Percentiles rank a stretch among this genome's conserved stretches.
These are phyloP conservation scores for Pantherophis alleghaniensis DNA, from an alignment of 2,797 vertebrate genomes.

Conservation along the genomic window DNA sequence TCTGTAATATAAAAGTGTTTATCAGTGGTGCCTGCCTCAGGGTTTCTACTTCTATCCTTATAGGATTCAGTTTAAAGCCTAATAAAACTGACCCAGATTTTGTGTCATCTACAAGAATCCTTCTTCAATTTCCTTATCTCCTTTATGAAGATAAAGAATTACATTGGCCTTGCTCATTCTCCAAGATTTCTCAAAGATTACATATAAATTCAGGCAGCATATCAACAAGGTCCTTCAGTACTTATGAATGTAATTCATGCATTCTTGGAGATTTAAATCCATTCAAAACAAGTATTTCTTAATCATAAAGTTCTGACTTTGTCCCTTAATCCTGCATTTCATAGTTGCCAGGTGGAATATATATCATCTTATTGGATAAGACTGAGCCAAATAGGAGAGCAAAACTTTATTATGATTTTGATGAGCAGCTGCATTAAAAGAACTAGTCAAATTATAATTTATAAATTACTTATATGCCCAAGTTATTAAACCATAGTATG, in stretches of 20 bases:
- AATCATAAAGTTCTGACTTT: neutral
- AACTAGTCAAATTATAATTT: neutral
- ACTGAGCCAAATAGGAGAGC: neutral
- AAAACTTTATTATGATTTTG: neutral
- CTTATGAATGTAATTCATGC: neutral
- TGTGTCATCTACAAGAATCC: neutral
- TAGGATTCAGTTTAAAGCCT: neutral
- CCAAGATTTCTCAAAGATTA: neutral
- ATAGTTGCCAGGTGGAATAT: neutral
- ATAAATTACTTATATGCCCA: neutral
- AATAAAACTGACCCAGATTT: neutral
- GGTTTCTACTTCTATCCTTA: neutral
- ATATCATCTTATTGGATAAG: neutral
- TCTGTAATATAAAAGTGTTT: neutral
- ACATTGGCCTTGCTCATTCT: neutral
- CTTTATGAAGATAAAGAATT: neutral
- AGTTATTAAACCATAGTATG: neutral
- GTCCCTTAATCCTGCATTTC: neutral
- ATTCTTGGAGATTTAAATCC: neutral
- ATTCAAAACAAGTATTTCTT: neutral
- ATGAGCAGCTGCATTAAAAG: neutral
- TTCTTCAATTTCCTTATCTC: neutral
- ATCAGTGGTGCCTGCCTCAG: neutral
- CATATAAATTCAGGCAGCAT: neutral
- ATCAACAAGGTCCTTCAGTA: neutral